These are phyloP conservation scores for Atlantisia rogersi DNA, from an alignment of 2,113 vertebrate species.

Conservation along the genomic window DNA sequence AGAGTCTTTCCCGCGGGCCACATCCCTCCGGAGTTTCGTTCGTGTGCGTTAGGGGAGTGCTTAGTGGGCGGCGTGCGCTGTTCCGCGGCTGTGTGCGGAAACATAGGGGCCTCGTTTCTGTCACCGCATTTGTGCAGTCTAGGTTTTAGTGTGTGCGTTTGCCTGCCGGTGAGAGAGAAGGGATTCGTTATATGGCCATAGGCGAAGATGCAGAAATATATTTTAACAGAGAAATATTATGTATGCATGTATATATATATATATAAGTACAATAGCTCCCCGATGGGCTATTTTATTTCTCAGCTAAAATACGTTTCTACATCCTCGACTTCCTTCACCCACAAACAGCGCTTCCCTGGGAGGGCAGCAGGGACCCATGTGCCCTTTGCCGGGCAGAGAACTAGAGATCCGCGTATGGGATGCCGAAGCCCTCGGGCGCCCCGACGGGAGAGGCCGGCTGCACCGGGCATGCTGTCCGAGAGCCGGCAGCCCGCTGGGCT, in stretches of 20 bases:
- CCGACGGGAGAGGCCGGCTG: background rate
- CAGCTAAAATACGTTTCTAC: background rate
- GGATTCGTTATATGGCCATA: background rate
- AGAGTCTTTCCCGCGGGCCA: background rate
- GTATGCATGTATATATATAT: background rate
- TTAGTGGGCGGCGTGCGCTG: background rate
- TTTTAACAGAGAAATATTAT: background rate
- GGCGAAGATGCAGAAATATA: background rate
- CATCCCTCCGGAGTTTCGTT: background rate
- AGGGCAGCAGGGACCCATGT: background rate
- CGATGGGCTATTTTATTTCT: background rate
- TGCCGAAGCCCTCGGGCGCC: background rate
- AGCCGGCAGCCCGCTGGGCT: background rate
- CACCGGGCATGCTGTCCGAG: background rate
- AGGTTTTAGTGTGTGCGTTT: background rate
- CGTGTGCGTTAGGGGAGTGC: background rate
- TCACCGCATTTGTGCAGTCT: background rate
- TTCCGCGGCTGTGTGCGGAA: background rate
- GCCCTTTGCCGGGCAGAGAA: background rate
- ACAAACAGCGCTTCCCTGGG: background rate
- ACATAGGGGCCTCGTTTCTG: background rate
- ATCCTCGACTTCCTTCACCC: background rate
- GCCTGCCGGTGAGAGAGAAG: background rate
- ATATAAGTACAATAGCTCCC: background rate
- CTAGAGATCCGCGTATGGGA: accelerated